A percentile compares a stretch with the other conserved stretches of the same genome.
These are phyloP conservation scores for Neelides folsomi DNA, from an alignment of 2,888 invertebrate species.

Conservation along the genomic window DNA sequence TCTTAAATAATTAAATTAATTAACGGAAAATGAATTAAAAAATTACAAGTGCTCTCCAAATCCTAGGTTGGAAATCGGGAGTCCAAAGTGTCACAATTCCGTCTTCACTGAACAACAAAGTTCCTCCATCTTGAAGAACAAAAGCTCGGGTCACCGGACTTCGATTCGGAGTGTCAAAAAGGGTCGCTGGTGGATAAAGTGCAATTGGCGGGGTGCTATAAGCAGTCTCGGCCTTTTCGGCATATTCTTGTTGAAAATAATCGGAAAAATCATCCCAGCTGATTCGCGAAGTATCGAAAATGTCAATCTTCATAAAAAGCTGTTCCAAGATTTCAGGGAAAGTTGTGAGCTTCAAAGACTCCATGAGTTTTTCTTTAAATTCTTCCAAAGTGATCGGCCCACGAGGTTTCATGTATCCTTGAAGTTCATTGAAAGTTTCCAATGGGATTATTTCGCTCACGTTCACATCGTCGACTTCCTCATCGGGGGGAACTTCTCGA, in stretches of 20 bases:
- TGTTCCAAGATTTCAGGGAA: conserved; percentile 10
- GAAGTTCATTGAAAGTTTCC: not conserved
- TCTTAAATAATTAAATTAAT: no score
- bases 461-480: conserved; percentile 1
- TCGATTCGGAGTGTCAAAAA: conserved; percentile 12
- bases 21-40: no score
- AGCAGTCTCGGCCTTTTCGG: conserved; percentile 18
- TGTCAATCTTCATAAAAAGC: conserved; percentile 14
- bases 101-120: conserved; percentile 15
- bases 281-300: conserved; percentile 11
- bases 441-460: conserved; percentile 1
- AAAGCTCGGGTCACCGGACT: conserved; percentile 11
- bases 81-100: conserved; percentile 16
- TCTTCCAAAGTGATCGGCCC: conserved; percentile 11
- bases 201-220: conserved; percentile 15
- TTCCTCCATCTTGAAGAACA: conserved; percentile 12
- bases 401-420: conserved; percentile 10
- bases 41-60: conserved; percentile 13
- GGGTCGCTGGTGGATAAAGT: conserved; percentile 7
- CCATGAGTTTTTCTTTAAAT: conserved; percentile 6
- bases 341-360: conserved; percentile 7
- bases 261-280: conserved; percentile 17
- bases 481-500: not conserved
- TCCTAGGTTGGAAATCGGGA: conserved; percentile 10
- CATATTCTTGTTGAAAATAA: conserved; percentile 16